These are phyloP conservation scores for Lycophotia porphyrea DNA, from an alignment of 2,888 invertebrate species.

Conservation along the genomic window DNA sequence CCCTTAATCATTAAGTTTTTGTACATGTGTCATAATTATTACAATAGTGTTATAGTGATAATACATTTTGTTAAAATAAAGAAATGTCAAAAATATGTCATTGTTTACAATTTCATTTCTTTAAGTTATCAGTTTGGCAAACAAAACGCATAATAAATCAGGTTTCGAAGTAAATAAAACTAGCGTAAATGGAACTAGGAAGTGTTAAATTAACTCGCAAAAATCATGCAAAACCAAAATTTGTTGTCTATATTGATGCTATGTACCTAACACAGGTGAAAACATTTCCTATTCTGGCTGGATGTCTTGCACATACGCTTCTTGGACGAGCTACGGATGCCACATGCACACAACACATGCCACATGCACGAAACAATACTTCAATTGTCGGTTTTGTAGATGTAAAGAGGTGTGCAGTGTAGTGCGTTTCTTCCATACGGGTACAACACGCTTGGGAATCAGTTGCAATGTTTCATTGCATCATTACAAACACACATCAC, in stretches of 20 bases:
- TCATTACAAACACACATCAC: not conserved
- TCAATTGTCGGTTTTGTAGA: not conserved
- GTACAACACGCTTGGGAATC: not conserved
- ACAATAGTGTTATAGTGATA: not conserved
- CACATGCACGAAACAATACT: not conserved
- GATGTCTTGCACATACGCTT: not conserved
- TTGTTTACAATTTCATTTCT: not conserved
- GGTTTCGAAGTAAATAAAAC: not conserved
- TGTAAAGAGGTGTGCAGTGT: not conserved
- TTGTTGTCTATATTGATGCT: not conserved
- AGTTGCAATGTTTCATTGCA: not conserved
- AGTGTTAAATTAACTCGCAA: not conserved
- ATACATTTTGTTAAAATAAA: constrained; percentile 20
- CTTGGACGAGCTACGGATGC: not conserved
- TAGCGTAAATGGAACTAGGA: not conserved
- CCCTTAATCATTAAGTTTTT: not conserved
- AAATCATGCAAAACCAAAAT: not conserved
- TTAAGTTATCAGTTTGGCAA: not conserved
- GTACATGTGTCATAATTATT: constrained; percentile 3
- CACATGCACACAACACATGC: no score
- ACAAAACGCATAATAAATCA: not conserved
- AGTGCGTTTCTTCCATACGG: not conserved
- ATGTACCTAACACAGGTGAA: not conserved
- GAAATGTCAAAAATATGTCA: not conserved
- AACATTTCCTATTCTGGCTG: not conserved